Evolutionary conservation across 2,888 invertebrate species (phyloP), one percentile per base, ranked within the genome.

Genomic region (Nephrocerus scutellatus): DNA sequence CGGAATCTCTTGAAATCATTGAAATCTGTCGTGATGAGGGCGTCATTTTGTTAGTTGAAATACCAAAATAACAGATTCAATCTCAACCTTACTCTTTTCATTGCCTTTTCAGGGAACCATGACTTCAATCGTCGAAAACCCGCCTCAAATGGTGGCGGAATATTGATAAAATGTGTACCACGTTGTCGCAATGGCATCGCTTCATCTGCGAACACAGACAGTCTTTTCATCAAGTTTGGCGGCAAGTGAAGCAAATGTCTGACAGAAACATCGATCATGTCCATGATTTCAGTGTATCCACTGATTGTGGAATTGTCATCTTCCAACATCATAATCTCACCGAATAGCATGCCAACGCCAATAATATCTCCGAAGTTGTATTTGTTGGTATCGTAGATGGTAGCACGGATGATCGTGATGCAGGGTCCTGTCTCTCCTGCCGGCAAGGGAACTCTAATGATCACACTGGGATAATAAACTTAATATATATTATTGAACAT

Each of bases 101-200:
- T 74, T 49, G 78, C 66, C 62, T 82, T 82, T 20, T 76, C 75
- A 15, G 74, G 74, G 54, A 81, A 66, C 52, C 81, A 77, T n/a
- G 72, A 57, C 50, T 72, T 74, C 19, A 81, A 63, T 15, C 81
- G 63, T 20, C 71, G 68, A 49, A 73, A 79, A 0, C 76, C 71
- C 0, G 72, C 67, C 50, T 80, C 78, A 48, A 81, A 78, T 3
- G 76, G 72, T 1, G 72, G 30, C 0, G 79, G 76, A 2, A 74
- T 72, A 57, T 80, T 79, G 19, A 79, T 61, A 15, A 78, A 74
- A 54, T 80, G 75, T 39, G 74, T 70, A 19, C 74, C 74, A 53
- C 75, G 76, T 30, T 77, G 73, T n/a, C 80, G 70, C 16, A 76
- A 66, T 0, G 82, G 81, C 49, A 77, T 72, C 1, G 74, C 78